Base-by-base conservation (phyloP, 1,140 invertebrate species). In the Philotrypesis tridentata region DNA sequence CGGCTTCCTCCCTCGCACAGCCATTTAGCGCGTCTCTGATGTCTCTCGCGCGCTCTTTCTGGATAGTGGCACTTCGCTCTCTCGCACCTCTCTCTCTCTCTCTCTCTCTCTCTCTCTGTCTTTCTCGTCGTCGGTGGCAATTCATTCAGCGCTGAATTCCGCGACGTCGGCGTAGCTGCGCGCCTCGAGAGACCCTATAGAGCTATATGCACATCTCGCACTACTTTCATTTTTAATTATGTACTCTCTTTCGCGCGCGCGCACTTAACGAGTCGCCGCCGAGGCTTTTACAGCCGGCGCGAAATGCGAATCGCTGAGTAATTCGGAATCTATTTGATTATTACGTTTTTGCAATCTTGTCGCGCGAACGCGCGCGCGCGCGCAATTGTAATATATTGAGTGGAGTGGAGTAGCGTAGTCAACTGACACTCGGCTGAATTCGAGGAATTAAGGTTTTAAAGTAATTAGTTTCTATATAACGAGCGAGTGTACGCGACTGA, bases 191-290 rank as follows among this genome's bases (percentile, higher is more conserved):
- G n/a, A n/a, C n/a, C n/a, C n/a, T n/a, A n/a, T n/a, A n/a, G n/a
- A n/a, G n/a, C n/a, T n/a, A n/a, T n/a, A n/a, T n/a, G n/a, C n/a
- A n/a, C n/a, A n/a, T n/a, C n/a, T 29, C 23, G 61, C 63, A 29
- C 25, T 23, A 65, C 63, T 65, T 65, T 65, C 63, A 6, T 65
- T 65, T 65, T 65, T 65, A 65, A 27, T 65, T 27, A 65, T n/a
- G n/a, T 55, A 55, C n/a, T 55, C 48, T 8, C 2, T 9, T 3
- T 3, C 33, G 33, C 33, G 33, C 33, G 48, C 48, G 17, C 48
- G 21, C 48, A 21, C 21, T 55, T 55, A 55, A 55, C 48, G 48
- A 55, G 21, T 17, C 6, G 5, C n/a, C 6, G 21, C 48, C 1
- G 21, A 55, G 17, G 48, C 21, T 55, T 17, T 55, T 43, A 43